These are phyloP conservation scores for Ctenodactylus gundi DNA, from an alignment of 2,113 vertebrate genomes.

Conservation along the genomic window DNA sequence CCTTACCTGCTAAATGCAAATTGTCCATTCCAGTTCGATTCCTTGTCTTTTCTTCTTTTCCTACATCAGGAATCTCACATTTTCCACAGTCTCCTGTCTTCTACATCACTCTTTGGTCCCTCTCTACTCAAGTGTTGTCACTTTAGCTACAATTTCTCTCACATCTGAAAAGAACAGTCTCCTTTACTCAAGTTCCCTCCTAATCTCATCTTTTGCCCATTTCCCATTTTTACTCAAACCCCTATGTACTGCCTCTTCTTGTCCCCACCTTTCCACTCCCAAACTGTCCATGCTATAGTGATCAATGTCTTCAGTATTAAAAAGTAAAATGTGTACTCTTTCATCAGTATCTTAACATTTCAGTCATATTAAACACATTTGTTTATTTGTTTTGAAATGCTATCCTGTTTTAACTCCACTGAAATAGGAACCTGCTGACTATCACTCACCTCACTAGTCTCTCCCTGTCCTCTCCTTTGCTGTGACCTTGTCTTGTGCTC, in stretches of 20 bases:
- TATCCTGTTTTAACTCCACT: neutral
- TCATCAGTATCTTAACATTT: neutral
- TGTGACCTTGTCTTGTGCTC: neutral
- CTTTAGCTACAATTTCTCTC: neutral
- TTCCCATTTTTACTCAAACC: neutral
- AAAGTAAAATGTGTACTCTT: neutral
- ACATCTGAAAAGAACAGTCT: neutral
- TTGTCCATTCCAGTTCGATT: neutral
- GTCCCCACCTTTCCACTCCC: neutral
- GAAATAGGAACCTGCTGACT: neutral
- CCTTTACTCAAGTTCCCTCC: neutral
- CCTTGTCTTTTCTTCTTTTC: neutral
- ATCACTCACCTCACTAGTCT: neutral
- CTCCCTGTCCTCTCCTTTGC: neutral
- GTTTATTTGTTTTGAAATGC: neutral
- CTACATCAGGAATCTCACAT: neutral
- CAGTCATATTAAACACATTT: neutral
- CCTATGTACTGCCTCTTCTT: neutral
- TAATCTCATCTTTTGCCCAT: neutral
- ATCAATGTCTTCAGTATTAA: neutral
- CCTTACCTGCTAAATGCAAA: neutral
- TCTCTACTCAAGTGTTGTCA: neutral
- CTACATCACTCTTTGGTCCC: neutral
- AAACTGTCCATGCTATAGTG: neutral
- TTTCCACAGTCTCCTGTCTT: neutral